These are phyloP conservation scores for Leucopsar rothschildi DNA, from an alignment of 2,113 vertebrate genomes.

Conservation along the genomic window DNA sequence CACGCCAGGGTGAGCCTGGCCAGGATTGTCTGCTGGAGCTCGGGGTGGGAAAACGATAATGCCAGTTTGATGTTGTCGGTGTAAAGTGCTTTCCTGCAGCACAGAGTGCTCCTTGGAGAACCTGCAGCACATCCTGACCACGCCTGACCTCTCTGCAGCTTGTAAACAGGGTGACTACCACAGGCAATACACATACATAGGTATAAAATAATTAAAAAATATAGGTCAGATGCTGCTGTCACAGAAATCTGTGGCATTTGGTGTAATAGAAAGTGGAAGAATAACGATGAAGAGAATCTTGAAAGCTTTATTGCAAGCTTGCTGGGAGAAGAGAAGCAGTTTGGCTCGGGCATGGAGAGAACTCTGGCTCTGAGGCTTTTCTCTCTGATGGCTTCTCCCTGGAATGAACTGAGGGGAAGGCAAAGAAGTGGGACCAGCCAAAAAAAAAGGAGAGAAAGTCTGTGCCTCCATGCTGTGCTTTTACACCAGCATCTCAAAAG, in stretches of 20 bases:
- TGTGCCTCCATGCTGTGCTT: background rate
- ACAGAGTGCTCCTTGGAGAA: background rate
- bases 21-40: background rate
- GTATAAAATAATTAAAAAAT: background rate
- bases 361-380: background rate
- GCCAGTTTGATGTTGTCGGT: background rate
- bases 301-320: background rate
- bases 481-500: background rate
- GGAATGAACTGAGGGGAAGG: background rate
- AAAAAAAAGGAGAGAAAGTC: background rate
- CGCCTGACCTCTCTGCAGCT: background rate
- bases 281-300: background rate
- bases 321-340: background rate
- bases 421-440: background rate
- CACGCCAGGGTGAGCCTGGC: background rate
- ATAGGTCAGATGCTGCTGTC: background rate
- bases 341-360: background rate
- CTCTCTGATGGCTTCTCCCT: background rate
- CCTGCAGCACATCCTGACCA: background rate
- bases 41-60: background rate
- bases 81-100: background rate
- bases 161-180: background rate
- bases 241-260: background rate
- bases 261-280: background rate
- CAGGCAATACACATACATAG: background rate